A percentile compares a stretch with the other conserved stretches of the same genome.
phyloP scores from a whole-genome alignment of 2,797 vertebrate species.

The Crocodylus rhombifer region DNA sequence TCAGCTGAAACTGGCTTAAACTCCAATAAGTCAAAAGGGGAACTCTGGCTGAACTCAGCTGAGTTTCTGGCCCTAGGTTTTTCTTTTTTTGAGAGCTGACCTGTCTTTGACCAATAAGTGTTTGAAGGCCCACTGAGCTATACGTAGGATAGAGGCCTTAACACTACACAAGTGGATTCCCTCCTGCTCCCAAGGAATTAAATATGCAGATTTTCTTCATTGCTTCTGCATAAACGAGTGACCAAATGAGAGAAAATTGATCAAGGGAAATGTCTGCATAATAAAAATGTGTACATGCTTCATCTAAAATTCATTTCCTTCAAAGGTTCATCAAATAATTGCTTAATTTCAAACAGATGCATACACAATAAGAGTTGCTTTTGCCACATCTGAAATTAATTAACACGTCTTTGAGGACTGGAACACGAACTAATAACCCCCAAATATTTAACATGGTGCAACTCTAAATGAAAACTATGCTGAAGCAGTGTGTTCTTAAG shows the following conservation, averaged over 20 bases:
- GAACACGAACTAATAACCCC: constrained; percentile 18
- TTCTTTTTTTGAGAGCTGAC: not conserved
- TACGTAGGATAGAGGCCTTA: constrained; percentile 3
- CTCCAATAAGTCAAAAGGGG: not conserved
- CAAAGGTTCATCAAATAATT: constrained; percentile 71
- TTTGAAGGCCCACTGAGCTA: constrained; percentile 9
- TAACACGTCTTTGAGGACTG: constrained; percentile 41
- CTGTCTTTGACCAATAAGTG: not conserved
- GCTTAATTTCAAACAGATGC: constrained; percentile 73
- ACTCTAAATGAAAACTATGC: not conserved
- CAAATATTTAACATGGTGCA: constrained; percentile 27
- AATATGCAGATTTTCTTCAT: constrained; percentile 65
- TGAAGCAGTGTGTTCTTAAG: constrained; percentile 13
- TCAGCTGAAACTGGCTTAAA: not conserved
- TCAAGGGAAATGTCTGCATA: constrained; percentile 62
- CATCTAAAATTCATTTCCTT: constrained; percentile 64
- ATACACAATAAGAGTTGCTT: constrained; percentile 62
- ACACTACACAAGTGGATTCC: constrained; percentile 31
- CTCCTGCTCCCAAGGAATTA: constrained; percentile 13
- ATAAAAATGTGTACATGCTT: constrained; percentile 62
- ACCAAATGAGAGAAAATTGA: constrained; percentile 68
- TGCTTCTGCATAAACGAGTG: constrained; percentile 55
- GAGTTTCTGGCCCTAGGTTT: not conserved
- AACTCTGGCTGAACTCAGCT: not conserved
- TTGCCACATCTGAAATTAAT: constrained; percentile 51